phyloP scores from a whole-genome alignment of 2,113 vertebrate genomes.

The Stegastes partitus region DNA sequence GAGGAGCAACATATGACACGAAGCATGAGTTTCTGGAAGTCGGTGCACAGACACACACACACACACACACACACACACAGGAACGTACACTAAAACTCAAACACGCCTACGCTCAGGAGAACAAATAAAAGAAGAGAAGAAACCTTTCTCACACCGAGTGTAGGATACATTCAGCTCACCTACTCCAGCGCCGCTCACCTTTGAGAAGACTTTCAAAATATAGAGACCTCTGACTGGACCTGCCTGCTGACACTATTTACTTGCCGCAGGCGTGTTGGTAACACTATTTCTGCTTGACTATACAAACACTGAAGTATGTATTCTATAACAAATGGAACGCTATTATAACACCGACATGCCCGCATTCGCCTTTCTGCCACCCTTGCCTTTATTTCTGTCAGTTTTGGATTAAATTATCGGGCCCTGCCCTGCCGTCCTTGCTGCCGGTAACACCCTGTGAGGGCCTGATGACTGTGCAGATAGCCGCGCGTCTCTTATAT shows the following conservation, averaged over 20 bases:
- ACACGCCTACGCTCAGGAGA: background rate
- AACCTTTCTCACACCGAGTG: background rate
- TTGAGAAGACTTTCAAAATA: conserved; percentile 6
- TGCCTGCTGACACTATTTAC: conserved; percentile 23
- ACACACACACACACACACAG: background rate
- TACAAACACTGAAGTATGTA: background rate
- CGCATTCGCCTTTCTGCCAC: background rate
- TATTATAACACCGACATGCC: background rate
- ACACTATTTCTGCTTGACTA: background rate
- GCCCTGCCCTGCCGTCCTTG: background rate
- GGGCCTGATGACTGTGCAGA: background rate
- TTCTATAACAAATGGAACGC: background rate
- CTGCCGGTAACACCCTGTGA: background rate
- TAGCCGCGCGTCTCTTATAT: background rate
- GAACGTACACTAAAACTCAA: background rate
- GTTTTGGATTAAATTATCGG: background rate
- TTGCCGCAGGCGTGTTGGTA: background rate
- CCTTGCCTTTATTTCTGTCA: background rate
- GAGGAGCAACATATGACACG: background rate
- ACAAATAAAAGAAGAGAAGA: background rate
- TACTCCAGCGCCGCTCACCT: background rate
- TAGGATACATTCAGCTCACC: background rate
- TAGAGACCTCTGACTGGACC: conserved; percentile 17
- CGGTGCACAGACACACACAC: background rate
- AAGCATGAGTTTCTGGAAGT: background rate